These are phyloP conservation scores for Zosterops hypoxanthus DNA, from an alignment of 2,113 vertebrate species.

Conservation along the genomic window DNA sequence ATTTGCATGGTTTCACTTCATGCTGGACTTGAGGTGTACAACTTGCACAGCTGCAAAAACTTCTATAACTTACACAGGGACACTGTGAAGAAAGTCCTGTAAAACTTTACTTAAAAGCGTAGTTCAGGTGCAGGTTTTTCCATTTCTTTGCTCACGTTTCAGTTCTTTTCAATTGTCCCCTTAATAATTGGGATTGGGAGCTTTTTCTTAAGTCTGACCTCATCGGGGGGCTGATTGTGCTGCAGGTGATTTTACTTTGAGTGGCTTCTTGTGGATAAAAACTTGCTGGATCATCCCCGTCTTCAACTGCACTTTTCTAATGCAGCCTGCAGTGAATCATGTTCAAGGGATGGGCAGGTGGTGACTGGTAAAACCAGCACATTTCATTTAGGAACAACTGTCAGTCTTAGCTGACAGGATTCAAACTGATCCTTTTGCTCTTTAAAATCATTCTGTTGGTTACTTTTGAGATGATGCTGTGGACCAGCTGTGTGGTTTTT, in stretches of 20 bases:
- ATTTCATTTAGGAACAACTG: not conserved
- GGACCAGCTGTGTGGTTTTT: not conserved
- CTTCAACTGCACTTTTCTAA: not conserved
- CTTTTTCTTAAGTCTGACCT: not conserved
- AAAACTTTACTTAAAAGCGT: not conserved
- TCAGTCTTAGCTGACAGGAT: not conserved
- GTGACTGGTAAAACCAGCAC: not conserved
- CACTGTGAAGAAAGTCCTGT: not conserved
- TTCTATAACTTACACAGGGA: not conserved
- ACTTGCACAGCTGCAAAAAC: not conserved
- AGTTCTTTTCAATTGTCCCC: not conserved
- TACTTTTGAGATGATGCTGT: not conserved
- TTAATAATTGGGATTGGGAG: not conserved
- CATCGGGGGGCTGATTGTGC: accelerated
- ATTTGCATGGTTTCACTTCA: not conserved
- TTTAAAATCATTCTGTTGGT: not conserved
- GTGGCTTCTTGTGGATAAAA: not conserved
- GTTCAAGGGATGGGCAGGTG: not conserved
- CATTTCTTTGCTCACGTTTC: not conserved
- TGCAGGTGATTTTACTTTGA: not conserved
- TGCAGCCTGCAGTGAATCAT: not conserved
- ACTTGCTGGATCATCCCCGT: not conserved
- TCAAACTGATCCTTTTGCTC: not conserved
- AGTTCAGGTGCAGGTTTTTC: not conserved
- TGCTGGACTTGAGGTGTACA: not conserved